phyloP scores from a whole-genome alignment of 2,797 vertebrate species.

The Steatocranus sp. region DNA sequence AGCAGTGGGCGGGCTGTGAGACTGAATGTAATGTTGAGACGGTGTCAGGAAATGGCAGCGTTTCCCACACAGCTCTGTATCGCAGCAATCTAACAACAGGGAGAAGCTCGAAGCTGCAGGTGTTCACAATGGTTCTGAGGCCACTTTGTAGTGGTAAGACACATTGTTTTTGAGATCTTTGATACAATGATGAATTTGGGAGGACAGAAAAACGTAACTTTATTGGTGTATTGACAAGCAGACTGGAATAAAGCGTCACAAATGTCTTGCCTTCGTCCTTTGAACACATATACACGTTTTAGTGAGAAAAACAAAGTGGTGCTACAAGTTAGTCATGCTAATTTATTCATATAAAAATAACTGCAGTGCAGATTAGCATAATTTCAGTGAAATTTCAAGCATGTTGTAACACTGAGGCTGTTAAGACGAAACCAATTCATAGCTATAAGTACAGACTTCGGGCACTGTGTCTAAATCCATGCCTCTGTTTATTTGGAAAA shows the following conservation, averaged over 20 bases:
- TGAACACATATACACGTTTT: background rate
- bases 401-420: slow-evolving; percentile 27
- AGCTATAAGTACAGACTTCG: slow-evolving; percentile 48
- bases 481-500: slow-evolving; percentile 44
- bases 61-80: slow-evolving; percentile 37
- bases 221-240: background rate
- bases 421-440: slow-evolving; percentile 22
- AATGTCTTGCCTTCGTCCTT: background rate
- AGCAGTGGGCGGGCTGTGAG: slow-evolving; percentile 58
- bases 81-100: slow-evolving; percentile 24
- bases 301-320: slow-evolving; percentile 2
- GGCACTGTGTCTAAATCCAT: slow-evolving; percentile 44
- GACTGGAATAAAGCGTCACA: background rate
- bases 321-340: slow-evolving; percentile 24
- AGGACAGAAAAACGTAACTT: background rate
- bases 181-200: background rate
- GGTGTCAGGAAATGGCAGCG: slow-evolving; percentile 36
- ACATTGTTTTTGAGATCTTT: slow-evolving; percentile 13
- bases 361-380: slow-evolving; percentile 35
- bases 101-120: slow-evolving; percentile 26
- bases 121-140: slow-evolving; percentile 8
- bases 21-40: slow-evolving; percentile 30
- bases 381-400: slow-evolving; percentile 31
- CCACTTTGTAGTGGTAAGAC: background rate
- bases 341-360: slow-evolving; percentile 43